phyloP scores from a whole-genome alignment of 2,113 vertebrate genomes.

The Amblyornis subalaris region DNA sequence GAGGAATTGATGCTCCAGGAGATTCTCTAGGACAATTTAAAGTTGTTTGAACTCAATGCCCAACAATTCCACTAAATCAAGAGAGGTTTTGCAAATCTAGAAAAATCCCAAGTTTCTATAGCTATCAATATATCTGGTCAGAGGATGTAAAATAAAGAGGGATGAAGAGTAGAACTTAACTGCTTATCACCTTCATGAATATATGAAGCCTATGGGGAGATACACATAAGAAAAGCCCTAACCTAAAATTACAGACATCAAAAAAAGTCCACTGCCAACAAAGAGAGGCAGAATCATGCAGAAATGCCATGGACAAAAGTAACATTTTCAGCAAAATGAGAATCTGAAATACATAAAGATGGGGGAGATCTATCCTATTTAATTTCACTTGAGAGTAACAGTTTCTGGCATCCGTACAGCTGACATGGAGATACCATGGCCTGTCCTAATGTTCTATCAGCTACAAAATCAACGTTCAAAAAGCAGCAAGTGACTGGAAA shows the following conservation, averaged over 20 bases:
- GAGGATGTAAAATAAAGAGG: not conserved
- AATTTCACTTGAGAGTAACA: not conserved
- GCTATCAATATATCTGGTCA: not conserved
- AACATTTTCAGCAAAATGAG: not conserved
- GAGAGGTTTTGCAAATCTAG: not conserved
- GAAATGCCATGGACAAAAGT: not conserved
- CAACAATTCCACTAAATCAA: not conserved
- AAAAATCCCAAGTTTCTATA: not conserved
- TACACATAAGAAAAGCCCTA: not conserved
- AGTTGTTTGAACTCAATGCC: not conserved
- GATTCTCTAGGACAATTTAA: not conserved
- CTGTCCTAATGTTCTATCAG: not conserved
- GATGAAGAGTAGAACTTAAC: not conserved
- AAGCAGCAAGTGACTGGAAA: not conserved
- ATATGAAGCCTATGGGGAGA: not conserved
- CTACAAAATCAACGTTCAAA: not conserved
- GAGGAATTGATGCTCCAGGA: not conserved
- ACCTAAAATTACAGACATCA: not conserved
- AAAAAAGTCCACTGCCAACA: not conserved
- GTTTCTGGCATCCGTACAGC: not conserved
- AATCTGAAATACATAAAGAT: not conserved
- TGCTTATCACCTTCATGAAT: not conserved
- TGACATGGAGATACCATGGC: not conserved
- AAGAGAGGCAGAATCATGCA: not conserved
- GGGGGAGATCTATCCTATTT: not conserved